Evolutionary conservation across 2,797 vertebrate species (phyloP), one percentile per base, ranked within the genome.

Genomic region (Hippoglossus hippoglossus): DNA sequence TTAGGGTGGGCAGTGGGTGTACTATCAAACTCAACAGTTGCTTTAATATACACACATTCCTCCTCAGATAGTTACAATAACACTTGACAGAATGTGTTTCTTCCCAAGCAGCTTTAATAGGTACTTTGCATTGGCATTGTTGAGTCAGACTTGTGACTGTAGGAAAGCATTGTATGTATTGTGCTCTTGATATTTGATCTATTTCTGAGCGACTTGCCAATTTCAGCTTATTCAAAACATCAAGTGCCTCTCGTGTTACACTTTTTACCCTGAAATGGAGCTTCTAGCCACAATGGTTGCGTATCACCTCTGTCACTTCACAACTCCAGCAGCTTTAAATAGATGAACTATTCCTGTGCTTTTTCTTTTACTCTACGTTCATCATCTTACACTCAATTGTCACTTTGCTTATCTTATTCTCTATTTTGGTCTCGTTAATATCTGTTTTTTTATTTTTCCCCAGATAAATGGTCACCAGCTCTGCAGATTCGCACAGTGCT

Each of bases 391-490:
- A 28, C 47, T 28, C 9, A 19, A 19, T 31, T 50, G 13, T 49
- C 4, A n/a, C 18, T 60, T 21, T 59, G 51, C n/a, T 50, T 46
- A 46, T 54, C n/a, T 21, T 53, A 0, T 5, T 41, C 5, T 66
- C 10, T 24, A 6, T 54, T 26, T 41, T 12, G 8, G 10, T 67
- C 19, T 26, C 6, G 50, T 49, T 46, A 54, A 61, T 70, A 31
- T 11, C 34, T 26, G 15, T 52, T 51, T 0, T 39, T 53, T 1
- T 1, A 55, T 0, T 3, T 56, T 52, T 39, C 39, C 13, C 22
- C 87, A 99, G 98, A 99, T 95, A 99, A 99, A 91, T 99, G 98
- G 97, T 99, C 97, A 51, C 98, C 98, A 85, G 98, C 97, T 85
- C 95, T 99, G 95, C 98, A 99, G 95, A 99, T 99, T 82, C 97